Evolutionary conservation across 2,113 vertebrate genomes (phyloP).

Genomic region (Scalopus aquaticus): DNA sequence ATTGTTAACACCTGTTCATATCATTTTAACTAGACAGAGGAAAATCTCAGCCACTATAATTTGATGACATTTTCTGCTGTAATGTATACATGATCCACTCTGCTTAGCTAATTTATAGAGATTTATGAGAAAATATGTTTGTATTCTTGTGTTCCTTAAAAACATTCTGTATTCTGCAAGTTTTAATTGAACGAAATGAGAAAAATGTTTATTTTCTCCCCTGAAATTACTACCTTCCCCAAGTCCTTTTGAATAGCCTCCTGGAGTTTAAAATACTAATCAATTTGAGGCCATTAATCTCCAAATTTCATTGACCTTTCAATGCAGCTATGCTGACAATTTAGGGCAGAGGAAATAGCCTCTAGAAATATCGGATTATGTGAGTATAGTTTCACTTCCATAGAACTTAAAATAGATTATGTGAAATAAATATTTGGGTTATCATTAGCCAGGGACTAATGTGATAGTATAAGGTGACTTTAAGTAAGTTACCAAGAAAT

Average conservation of each 20-base stretch:
- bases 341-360: slow-evolving; percentile 16
- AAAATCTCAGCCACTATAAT: background rate
- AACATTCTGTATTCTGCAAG: background rate
- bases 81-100: background rate
- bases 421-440: slow-evolving; percentile 1
- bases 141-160: background rate
- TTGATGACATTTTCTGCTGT: background rate
- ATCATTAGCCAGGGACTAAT: background rate
- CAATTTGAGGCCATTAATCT: slow-evolving; percentile 14
- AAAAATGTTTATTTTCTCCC: background rate
- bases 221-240: background rate
- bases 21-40: background rate
- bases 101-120: background rate
- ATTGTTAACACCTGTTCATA: background rate
- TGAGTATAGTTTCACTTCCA: background rate
- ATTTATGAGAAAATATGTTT: background rate
- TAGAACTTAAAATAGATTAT: background rate
- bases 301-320: slow-evolving; percentile 32
- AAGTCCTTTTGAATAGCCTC: background rate
- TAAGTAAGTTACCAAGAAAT: background rate
- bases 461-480: background rate
- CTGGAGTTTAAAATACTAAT: slow-evolving; percentile 40
- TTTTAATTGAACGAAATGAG: background rate
- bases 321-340: slow-evolving; percentile 26
- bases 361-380: background rate